Evolutionary conservation across 2,888 invertebrate species (phyloP), one percentile per base, ranked within the genome.

Genomic region (Tethea ocularis): DNA sequence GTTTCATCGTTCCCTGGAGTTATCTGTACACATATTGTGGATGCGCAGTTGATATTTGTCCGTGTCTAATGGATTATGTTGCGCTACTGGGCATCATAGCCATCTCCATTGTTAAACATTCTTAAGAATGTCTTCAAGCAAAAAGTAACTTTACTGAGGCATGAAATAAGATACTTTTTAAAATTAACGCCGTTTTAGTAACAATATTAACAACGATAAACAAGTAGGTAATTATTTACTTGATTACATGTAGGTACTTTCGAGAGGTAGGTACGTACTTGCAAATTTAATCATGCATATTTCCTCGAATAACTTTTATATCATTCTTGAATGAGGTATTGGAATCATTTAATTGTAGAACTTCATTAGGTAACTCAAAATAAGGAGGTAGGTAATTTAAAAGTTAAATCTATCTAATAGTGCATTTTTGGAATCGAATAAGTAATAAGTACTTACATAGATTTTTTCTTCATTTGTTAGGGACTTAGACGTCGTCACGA

Each of bases 31-130:
- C 69, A 77, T 70, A 77, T 80, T 78, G 77, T 78, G 73, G 76
- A 78, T 75, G 71, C 66, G 68, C 71, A 67, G 69, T 70, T 74
- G 71, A 79, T 78, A 75, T 79, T 72, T 65, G 71, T 72, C 82
- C 85, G 78, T 77, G 68, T 66, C 82, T 71, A 87, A 89, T 87
- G 82, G 85, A 89, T 90, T 89, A 76, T 61, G 71, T 61, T 74
- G 66, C 78, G 84, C 88, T 89, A 86, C 89, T 81, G 88, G 82
- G 71, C 76, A 77, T 74, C 76, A 77, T 74, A 69, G 62, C 68
- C 64, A 67, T 67, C 63, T 68, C 71, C 33, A 13, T 13, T 13
- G 13, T 33, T 33, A 33, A 61, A 67, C 68, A 41, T 41, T n/a
- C 33, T 33, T 33, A 13, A 41, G n/a, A 17, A 46, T 20, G 20